A percentile compares a stretch with the other conserved stretches of the same genome.
These are phyloP conservation scores for Archips crataeganus DNA, from an alignment of 2,888 invertebrate genomes.

Conservation along the genomic window DNA sequence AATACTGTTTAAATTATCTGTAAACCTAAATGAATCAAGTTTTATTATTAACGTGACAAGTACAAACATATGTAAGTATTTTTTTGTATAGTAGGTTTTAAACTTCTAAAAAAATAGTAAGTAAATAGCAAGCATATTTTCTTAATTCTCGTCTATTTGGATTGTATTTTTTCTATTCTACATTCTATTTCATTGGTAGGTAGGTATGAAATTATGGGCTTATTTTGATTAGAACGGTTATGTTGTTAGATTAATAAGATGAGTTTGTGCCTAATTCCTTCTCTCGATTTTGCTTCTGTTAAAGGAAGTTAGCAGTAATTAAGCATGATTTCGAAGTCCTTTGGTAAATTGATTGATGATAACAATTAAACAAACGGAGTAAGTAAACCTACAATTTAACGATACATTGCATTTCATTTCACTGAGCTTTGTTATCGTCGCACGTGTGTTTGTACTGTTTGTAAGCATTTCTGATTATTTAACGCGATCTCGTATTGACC, in stretches of 20 bases:
- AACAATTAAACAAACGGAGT: neutral
- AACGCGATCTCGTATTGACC: conserved; percentile 75
- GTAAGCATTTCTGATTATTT: conserved; percentile 73
- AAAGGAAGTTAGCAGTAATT: no score
- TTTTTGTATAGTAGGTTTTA: neutral
- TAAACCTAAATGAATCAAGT: no score
- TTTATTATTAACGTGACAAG: no score
- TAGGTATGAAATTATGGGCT: no score
- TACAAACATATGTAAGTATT: neutral
- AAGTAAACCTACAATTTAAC: neutral
- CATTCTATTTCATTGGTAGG: neutral
- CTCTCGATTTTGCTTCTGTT: neutral
- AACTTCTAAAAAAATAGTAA: neutral
- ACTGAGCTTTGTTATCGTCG: conserved; percentile 60
- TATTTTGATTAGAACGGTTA: no score
- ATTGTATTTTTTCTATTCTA: neutral
- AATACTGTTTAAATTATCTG: neutral
- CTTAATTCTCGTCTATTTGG: neutral
- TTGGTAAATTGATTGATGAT: neutral
- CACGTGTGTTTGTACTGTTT: conserved; percentile 61
- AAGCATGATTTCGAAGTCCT: neutral
- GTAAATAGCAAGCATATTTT: neutral
- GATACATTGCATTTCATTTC: conserved; percentile 4
- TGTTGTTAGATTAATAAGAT: no score
- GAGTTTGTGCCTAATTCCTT: neutral